Conservation (phyloP, 1,140 invertebrate species). For the Penaeus chinensis region DNA sequence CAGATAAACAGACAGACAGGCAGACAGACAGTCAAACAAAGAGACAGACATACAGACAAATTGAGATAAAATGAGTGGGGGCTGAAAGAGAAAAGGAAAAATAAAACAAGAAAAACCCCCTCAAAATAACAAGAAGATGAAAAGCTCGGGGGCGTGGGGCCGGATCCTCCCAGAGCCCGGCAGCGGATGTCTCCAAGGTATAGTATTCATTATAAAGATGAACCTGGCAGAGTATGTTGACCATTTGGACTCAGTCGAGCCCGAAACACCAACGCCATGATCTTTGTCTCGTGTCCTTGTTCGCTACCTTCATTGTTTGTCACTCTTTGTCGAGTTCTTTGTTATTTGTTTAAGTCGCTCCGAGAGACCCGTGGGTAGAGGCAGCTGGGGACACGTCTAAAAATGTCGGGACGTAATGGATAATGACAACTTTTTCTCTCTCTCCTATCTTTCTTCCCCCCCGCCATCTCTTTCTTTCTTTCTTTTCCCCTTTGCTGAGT, state of each 20-base stretch:
- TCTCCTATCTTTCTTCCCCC: not conserved
- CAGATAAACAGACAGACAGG: too few species aligned
- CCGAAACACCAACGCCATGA: constrained; percentile 21
- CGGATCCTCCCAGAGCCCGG: not conserved
- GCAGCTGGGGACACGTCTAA: constrained; percentile 5
- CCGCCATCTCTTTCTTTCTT: not conserved
- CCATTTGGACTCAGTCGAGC: constrained; percentile 26
- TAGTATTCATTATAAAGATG: constrained; percentile 26
- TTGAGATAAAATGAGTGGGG: too few species aligned
- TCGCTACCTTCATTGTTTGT: constrained; percentile 15
- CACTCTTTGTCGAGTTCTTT: not conserved
- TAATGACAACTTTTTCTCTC: constrained; percentile 23
- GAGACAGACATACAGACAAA: too few species aligned
- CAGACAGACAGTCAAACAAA: too few species aligned
- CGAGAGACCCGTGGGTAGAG: not conserved
- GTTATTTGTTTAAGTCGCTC: not conserved
- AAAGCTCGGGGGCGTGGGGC: too few species aligned
- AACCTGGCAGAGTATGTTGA: constrained; percentile 12
- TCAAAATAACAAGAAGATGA: too few species aligned
- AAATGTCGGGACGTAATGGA: constrained; percentile 29
- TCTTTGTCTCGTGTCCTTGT: constrained; percentile 25
- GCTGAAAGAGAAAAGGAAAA: too few species aligned
- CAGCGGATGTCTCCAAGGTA: not conserved
- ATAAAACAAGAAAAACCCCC: too few species aligned
- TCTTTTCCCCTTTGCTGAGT: not conserved